Evolutionary conservation across 2,113 vertebrate genomes (phyloP).

Genomic region (Blennius ocellaris): DNA sequence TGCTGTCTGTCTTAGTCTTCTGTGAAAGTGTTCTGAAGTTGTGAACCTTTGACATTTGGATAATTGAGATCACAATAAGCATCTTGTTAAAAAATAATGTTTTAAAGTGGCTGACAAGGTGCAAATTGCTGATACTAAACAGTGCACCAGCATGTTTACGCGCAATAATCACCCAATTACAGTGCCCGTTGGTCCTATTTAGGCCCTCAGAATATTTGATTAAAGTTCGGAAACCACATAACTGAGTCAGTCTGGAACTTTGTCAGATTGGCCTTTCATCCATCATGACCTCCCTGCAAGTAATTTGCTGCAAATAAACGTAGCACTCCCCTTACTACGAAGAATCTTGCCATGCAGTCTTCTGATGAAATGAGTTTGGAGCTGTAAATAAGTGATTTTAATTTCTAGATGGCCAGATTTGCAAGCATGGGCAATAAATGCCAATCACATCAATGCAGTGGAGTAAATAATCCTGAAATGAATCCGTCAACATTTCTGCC

Average conservation of each 20-base stretch:
- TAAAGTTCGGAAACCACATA: too few species aligned
- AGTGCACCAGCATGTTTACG: too few species aligned
- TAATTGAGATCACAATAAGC: too few species aligned
- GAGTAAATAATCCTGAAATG: constrained; percentile 50
- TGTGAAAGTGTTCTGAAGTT: too few species aligned
- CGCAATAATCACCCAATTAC: too few species aligned
- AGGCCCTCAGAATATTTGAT: too few species aligned
- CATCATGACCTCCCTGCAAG: background rate
- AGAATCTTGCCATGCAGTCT: background rate
- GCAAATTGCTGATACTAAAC: background rate
- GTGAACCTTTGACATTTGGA: too few species aligned
- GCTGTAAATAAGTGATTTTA: background rate
- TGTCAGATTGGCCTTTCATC: background rate
- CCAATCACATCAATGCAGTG: constrained; percentile 14
- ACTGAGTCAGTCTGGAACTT: too few species aligned
- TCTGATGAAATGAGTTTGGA: constrained; percentile 1
- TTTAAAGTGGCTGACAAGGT: background rate
- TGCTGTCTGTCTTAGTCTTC: too few species aligned
- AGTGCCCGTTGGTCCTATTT: too few species aligned
- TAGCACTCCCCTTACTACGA: background rate
- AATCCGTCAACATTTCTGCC: constrained; percentile 48
- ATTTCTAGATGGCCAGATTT: background rate
- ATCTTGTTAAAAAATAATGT: background rate
- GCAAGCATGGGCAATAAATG: background rate
- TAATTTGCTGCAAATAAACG: background rate